A percentile compares a stretch with the other conserved stretches of the same genome.
Conservation (phyloP, 2,888 invertebrate species). For the Amaurobius ferox region DNA sequence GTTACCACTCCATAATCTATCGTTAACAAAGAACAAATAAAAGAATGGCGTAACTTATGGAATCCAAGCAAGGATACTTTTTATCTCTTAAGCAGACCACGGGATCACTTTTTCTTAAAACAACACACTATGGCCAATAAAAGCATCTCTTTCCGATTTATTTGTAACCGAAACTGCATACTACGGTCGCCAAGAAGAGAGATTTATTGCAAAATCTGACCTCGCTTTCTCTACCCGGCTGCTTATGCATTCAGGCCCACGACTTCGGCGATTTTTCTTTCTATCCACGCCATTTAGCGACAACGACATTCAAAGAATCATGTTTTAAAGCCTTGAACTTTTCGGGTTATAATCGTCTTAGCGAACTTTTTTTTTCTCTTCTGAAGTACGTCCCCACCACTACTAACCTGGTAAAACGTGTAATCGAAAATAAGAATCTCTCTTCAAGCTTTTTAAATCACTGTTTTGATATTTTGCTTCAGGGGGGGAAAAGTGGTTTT, state of each 20-base stretch:
- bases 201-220: constrained; percentile 20
- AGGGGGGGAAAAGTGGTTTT: no score
- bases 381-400: not conserved
- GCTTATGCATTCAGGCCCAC: constrained; percentile 61
- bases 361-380: constrained; percentile 4
- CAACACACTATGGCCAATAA: not conserved
- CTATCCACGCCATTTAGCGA: constrained; percentile 14
- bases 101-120: not conserved
- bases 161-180: not conserved
- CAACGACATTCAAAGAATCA: constrained; percentile 43
- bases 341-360: constrained; percentile 57
- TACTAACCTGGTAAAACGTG: constrained; percentile 55
- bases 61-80: no score
- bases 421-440: constrained; percentile 15
- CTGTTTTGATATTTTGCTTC: constrained; percentile 2
- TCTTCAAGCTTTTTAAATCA: not conserved
- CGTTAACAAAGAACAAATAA: no score
- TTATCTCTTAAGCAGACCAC: not conserved
- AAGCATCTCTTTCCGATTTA: not conserved
- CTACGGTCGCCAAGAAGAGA: constrained; percentile 40
- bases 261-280: constrained; percentile 10
- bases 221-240: constrained; percentile 19
- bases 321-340: constrained; percentile 61
- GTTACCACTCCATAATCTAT: no score
- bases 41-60: no score